These are phyloP conservation scores for Platyscapa corneri DNA, from an alignment of 1,140 invertebrate species.

Conservation along the genomic window DNA sequence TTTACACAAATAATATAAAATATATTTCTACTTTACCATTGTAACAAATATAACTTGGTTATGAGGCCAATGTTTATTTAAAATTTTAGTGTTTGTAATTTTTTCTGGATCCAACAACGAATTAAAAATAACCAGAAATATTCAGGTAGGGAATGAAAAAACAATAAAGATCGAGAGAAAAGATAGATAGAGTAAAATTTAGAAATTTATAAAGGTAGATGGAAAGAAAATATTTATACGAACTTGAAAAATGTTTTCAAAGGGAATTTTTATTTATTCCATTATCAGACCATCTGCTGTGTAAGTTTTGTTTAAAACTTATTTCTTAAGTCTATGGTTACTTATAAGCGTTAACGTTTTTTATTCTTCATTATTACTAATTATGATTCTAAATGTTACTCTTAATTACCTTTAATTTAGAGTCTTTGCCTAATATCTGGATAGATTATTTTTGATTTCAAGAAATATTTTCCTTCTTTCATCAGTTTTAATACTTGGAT, in stretches of 20 bases:
- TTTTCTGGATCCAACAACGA: no score
- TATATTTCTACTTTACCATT: no score
- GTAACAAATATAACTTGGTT: no score
- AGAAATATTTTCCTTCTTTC: neutral
- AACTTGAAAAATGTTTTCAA: no score
- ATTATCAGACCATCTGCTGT: conserved; percentile 32
- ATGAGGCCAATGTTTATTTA: no score
- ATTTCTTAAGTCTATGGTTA: neutral
- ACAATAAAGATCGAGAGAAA: neutral
- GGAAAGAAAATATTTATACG: no score
- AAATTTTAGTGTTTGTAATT: no score
- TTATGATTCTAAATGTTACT: neutral
- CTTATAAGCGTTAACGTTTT: conserved; percentile 14
- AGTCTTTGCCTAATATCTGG: neutral
- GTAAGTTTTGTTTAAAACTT: conserved; percentile 28
- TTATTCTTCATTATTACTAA: conserved; percentile 3
- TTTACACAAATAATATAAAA: no score
- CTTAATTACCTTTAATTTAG: conserved; percentile 13
- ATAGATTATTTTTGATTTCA: neutral
- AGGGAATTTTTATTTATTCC: no score
- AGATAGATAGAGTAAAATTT: neutral
- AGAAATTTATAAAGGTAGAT: neutral
- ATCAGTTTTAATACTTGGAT: neutral
- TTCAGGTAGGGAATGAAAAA: no score
- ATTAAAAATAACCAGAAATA: no score